A percentile compares a stretch with the other conserved stretches of the same genome.
These are phyloP conservation scores for Trachelipus rathkii DNA, from an alignment of 1,140 invertebrate genomes.

Conservation along the genomic window DNA sequence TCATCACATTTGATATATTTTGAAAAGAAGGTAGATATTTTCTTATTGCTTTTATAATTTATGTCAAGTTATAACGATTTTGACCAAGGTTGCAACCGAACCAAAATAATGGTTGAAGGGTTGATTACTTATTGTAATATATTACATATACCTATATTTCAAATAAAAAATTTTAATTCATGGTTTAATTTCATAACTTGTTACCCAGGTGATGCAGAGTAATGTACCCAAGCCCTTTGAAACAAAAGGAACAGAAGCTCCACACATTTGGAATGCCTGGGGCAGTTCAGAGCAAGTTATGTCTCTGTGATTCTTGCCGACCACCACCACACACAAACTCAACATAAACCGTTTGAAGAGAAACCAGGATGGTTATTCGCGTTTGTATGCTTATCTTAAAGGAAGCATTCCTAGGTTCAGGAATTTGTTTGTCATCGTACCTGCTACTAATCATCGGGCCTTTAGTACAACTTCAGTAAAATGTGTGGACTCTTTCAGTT, in stretches of 20 bases:
- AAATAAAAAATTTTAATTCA: too few relatives aligned
- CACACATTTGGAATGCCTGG: conserved; percentile 66
- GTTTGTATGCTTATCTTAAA: not conserved
- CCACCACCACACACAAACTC: conserved; percentile 49
- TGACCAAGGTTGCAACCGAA: too few relatives aligned
- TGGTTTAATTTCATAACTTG: not conserved
- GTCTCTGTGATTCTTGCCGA: conserved; percentile 61
- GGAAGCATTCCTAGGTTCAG: not conserved
- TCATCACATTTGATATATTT: too few relatives aligned
- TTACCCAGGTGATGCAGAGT: conserved; percentile 40
- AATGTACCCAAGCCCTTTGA: conserved; percentile 52
- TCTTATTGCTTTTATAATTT: too few relatives aligned
- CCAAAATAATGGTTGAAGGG: too few relatives aligned
- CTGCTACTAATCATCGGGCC: not conserved
- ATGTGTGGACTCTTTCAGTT: not conserved
- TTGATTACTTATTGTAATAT: too few relatives aligned
- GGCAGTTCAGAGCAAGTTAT: conserved; percentile 65
- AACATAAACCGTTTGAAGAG: conserved; percentile 1
- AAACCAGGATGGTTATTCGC: conserved; percentile 24
- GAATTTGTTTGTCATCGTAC: not conserved
- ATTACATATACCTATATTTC: too few relatives aligned
- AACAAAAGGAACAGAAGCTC: conserved; percentile 53
- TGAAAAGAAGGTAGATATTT: too few relatives aligned
- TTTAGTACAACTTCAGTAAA: not conserved
- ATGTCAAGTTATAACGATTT: too few relatives aligned